Conservation (phyloP, 2,888 invertebrate genomes). For the Diloba caeruleocephala region DNA sequence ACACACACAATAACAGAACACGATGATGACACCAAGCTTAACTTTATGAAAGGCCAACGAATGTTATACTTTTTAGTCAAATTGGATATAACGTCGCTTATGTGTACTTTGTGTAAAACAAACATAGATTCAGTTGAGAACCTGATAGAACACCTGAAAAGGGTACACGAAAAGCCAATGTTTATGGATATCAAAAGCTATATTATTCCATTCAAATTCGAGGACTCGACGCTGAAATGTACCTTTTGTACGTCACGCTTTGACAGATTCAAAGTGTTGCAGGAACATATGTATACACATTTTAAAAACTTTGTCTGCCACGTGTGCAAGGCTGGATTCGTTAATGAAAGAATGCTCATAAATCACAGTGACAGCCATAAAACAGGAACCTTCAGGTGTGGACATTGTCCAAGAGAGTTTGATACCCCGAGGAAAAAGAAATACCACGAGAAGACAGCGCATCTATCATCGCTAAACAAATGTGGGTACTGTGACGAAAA, state of each 20-base stretch:
- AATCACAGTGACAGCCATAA: slow-evolving; percentile 31
- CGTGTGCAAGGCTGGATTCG: slow-evolving; percentile 56
- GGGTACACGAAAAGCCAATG: slow-evolving; percentile 34
- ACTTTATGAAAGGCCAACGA: slow-evolving; percentile 57
- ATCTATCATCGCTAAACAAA: slow-evolving; percentile 57
- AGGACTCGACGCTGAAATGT: slow-evolving; percentile 52
- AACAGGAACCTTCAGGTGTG: slow-evolving; percentile 54
- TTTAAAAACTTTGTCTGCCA: slow-evolving; percentile 63
- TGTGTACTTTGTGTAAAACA: slow-evolving; percentile 35
- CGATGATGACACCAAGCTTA: slow-evolving; percentile 49
- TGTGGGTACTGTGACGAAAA: slow-evolving; percentile 59
- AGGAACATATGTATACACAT: slow-evolving; percentile 65
- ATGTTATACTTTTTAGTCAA: slow-evolving; percentile 61
- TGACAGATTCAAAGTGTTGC: slow-evolving; percentile 56
- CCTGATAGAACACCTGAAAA: slow-evolving; percentile 29
- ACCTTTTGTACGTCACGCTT: slow-evolving; percentile 52
- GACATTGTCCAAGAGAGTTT: slow-evolving; percentile 56
- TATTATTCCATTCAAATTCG: slow-evolving; percentile 70
- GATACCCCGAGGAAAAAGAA: slow-evolving; percentile 55
- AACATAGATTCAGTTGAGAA: slow-evolving; percentile 26
- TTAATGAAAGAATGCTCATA: slow-evolving; percentile 40
- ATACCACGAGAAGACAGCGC: slow-evolving; percentile 49
- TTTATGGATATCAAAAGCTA: slow-evolving; percentile 55
- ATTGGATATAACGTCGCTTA: slow-evolving; percentile 67
- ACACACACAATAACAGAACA: slow-evolving; percentile 63